Base-by-base conservation (phyloP, 2,113 vertebrate species). In the Lophius piscatorius region DNA sequence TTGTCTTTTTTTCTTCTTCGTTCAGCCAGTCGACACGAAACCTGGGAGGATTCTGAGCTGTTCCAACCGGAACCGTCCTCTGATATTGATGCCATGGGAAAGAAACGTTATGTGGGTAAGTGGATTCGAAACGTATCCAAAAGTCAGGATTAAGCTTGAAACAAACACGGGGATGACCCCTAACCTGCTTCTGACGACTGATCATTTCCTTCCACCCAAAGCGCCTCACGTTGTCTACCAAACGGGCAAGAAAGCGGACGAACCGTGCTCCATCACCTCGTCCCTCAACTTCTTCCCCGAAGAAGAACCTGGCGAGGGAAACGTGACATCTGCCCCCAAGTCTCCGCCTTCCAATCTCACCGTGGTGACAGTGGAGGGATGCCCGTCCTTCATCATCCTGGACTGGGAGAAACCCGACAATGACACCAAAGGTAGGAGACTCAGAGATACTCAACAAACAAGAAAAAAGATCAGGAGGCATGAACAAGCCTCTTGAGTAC, bases 351-450 rank as follows among this genome's bases (percentile, higher is more conserved):
- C 94, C 29, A 99, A 99, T 75, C 91, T 99, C 72, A 99, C 96
- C 0, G 93, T 98, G 68, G 94, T 98, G 64, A 97, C 96, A 0
- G 96, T 99, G 46, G 97, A 99, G 67, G 96, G 96, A 5, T 99
- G 97, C 47, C 91, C 96, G 1, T 94, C 95, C 3, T 98, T 98
- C 12, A 83, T 99, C 79, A 95, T 99, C 81, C 38, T 99, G 54
- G 94, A 96, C 76, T 99, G 97, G 97, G 84, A 95, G 40, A 94
- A 93, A 41, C 90, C 92, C 0, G 85, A 93, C 57, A 98, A 98
- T 17, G 93, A 96, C 65, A 95, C 95, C 51, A 97, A 93, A 23
- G 95, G 96, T 98, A 91, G 0, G n/a, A 26, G 20, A 2, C 26
- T 5, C 26, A 28, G 9, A 28, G 5, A 28, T 5, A 28, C 5